Percentiles rank a stretch among this genome's conserved stretches.
phyloP scores from a whole-genome alignment of 2,888 invertebrate genomes.

The Amphiduros pacificus region DNA sequence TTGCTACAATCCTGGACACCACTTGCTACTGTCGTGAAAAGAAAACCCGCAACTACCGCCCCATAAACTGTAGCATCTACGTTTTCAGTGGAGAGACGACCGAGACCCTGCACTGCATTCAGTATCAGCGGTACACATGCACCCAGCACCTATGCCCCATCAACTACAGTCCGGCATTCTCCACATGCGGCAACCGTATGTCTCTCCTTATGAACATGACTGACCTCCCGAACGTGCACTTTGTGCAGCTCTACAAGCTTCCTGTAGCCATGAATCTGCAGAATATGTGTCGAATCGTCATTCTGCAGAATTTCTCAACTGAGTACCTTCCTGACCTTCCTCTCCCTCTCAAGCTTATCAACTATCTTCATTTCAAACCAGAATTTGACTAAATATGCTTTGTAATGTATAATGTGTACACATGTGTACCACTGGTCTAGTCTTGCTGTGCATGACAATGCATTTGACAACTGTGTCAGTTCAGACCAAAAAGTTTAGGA shows the following conservation, averaged over 20 bases:
- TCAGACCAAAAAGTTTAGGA: too few relatives aligned
- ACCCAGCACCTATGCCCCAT: conserved; percentile 52
- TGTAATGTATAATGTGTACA: too few relatives aligned
- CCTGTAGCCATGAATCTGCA: conserved; percentile 51
- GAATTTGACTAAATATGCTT: conserved; percentile 34
- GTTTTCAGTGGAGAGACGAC: conserved; percentile 53
- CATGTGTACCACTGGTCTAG: too few relatives aligned
- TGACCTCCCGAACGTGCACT: conserved; percentile 45
- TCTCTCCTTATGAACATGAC: conserved; percentile 52
- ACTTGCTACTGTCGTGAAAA: conserved; percentile 54
- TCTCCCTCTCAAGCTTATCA: conserved; percentile 50
- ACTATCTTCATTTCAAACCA: conserved; percentile 54
- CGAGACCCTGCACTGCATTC: conserved; percentile 54
- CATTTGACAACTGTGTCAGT: too few relatives aligned
- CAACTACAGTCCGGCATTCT: conserved; percentile 56
- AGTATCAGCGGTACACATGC: conserved; percentile 56
- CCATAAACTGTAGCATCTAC: conserved; percentile 52
- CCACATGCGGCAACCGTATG: conserved; percentile 55
- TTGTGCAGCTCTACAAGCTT: conserved; percentile 55
- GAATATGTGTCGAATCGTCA: conserved; percentile 50
- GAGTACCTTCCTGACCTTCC: conserved; percentile 48
- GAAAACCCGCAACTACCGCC: conserved; percentile 49
- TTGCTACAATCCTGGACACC: conserved; percentile 47
- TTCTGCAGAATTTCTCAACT: conserved; percentile 47
- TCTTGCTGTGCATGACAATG: too few relatives aligned